Evolutionary conservation across 1,140 invertebrate species (phyloP).

Genomic region (Drosophila takahashii): DNA sequence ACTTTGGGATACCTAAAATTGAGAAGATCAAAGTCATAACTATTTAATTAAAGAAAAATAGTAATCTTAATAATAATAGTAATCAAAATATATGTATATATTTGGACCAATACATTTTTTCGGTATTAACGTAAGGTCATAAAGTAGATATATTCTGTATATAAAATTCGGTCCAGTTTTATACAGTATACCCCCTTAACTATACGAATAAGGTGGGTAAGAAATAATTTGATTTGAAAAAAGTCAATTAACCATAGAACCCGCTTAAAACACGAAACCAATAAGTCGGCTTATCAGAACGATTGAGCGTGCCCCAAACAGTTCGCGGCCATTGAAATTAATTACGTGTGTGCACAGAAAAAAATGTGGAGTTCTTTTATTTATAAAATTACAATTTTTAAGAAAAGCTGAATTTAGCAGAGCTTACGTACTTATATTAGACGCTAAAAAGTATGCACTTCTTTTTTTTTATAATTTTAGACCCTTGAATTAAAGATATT

Average conservation of each 20-base stretch:
- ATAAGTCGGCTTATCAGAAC: conserved; percentile 50
- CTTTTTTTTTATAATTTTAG: neutral
- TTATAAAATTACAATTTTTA: no score
- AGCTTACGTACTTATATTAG: no score
- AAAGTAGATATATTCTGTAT: no score
- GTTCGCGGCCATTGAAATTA: conserved; percentile 70
- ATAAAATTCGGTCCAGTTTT: neutral
- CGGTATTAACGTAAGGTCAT: no score
- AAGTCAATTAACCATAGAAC: conserved; percentile 61
- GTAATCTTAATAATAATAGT: no score
- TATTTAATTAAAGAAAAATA: neutral
- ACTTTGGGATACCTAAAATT: neutral
- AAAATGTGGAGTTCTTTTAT: neutral
- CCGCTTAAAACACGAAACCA: conserved; percentile 26
- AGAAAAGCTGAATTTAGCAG: no score
- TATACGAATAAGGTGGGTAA: neutral
- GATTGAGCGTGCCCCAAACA: conserved; percentile 51
- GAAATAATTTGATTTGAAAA: conserved; percentile 60
- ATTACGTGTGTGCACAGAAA: conserved; percentile 40
- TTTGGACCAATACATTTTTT: no score
- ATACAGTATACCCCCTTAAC: neutral
- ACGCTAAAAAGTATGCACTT: neutral
- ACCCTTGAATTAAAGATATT: no score
- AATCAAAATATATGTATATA: no score
- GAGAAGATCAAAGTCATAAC: neutral